phyloP scores from a whole-genome alignment of 1,140 invertebrate species.

The Macrobrachium rosenbergii region DNA sequence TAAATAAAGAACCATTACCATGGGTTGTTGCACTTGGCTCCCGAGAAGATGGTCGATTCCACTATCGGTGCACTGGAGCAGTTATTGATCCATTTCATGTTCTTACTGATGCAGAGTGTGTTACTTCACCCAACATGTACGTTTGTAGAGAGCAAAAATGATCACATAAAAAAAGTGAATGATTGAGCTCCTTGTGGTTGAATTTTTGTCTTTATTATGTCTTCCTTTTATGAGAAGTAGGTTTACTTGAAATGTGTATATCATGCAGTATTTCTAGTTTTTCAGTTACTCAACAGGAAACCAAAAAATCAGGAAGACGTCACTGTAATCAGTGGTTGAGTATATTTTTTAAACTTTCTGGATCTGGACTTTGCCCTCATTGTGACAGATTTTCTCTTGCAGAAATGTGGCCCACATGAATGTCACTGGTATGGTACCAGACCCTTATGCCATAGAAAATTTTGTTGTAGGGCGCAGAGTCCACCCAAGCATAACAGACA shows the following conservation, averaged over 20 bases:
- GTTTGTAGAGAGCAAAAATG: neutral
- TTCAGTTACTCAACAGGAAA: too few species aligned
- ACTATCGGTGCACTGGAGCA: conserved; percentile 46
- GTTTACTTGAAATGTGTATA: too few species aligned
- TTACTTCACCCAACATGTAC: conserved; percentile 36
- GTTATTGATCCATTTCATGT: conserved; percentile 31
- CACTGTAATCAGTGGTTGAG: too few species aligned
- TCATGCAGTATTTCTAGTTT: too few species aligned
- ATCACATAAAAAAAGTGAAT: too few species aligned
- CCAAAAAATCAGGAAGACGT: too few species aligned
- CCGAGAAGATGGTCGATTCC: conserved; percentile 39
- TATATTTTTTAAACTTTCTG: too few species aligned
- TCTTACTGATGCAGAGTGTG: conserved; percentile 47
- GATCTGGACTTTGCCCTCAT: too few species aligned
- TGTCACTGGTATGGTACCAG: neutral
- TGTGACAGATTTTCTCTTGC: neutral
- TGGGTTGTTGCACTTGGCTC: conserved; percentile 45
- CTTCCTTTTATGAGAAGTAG: too few species aligned
- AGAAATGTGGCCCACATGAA: conserved; percentile 37
- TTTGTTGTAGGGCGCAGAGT: conserved; percentile 29
- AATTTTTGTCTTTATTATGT: too few species aligned
- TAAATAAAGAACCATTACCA: neutral
- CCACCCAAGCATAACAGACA: conserved; percentile 16
- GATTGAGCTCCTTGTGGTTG: too few species aligned
- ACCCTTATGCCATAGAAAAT: conserved; percentile 9